Base-by-base conservation (phyloP, 2,888 invertebrate genomes). In the Seira ritae region DNA sequence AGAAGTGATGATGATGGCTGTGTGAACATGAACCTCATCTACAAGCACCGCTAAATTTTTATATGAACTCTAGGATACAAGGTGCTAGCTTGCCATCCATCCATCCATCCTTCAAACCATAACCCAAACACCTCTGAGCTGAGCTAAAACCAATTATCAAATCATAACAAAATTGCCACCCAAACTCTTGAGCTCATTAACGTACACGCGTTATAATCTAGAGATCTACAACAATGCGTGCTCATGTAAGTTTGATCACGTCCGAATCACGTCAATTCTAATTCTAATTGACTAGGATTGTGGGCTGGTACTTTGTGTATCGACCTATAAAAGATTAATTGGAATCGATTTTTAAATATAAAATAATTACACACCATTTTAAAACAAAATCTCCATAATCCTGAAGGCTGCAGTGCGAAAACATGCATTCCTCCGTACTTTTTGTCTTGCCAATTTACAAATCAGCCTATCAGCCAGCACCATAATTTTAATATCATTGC, bases 81-180 rank as follows among this genome's bases (percentile, higher is more conserved):
- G 31, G 31, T 31, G 31, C 3, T 4, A 31, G 31, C 8, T 31
- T 31, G 31, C n/a, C n/a, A n/a, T n/a, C n/a, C n/a, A n/a, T n/a
- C n/a, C n/a, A n/a, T n/a, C n/a, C 31, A 31, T 31, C 31, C 8
- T 31, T 31, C 31, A 31, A 31, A 31, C 31, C 2, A 4, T 2
- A 2, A 31, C 31, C 31, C 31, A 31, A 31, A 31, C 31, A 31
- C 31, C 31, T 31, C 31, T 31, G 31, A 31, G 8, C 31, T n/a
- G n/a, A n/a, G n/a, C n/a, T n/a, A 31, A 50, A 50, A 50, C 50
- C 50, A 50, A 50, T 50, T 8, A 50, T 50, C 50, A 50, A 50
- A 50, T 50, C 15, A 31, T 31, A 50, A n/a, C 50, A 50, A 50
- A 31, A 50, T 50, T 50, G 50, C 50, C 50, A 50, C 50, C 50